These are phyloP conservation scores for Xestobium rufovillosum DNA, from an alignment of 2,888 invertebrate genomes.

Conservation along the genomic window DNA sequence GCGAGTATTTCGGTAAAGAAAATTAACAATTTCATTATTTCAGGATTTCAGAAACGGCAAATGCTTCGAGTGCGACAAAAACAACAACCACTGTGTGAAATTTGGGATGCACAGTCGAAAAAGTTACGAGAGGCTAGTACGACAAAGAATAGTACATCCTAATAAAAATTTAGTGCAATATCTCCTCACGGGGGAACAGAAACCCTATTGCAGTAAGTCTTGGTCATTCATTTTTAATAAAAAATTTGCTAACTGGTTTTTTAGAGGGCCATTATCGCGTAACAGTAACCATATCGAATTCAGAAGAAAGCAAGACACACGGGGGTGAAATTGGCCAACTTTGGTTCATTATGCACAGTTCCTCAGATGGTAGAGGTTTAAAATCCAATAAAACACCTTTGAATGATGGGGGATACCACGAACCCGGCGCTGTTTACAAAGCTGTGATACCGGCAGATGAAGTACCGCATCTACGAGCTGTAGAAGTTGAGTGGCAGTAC, in stretches of 20 bases:
- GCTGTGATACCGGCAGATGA: conserved; percentile 61
- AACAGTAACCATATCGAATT: conserved; percentile 64
- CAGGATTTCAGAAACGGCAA: conserved; percentile 61
- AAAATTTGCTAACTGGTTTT: too few relatives aligned
- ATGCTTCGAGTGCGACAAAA: conserved; percentile 61
- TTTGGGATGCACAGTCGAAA: conserved; percentile 58
- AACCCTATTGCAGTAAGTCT: conserved; percentile 72
- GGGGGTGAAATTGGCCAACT: conserved; percentile 75
- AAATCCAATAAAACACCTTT: conserved; percentile 33
- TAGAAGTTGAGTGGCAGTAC: conserved; percentile 72
- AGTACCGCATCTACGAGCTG: conserved; percentile 58
- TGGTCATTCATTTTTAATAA: conserved; percentile 21
- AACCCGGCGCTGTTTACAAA: conserved; percentile 63
- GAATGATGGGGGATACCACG: conserved; percentile 48
- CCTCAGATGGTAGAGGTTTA: conserved; percentile 43
- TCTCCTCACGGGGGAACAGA: conserved; percentile 60
- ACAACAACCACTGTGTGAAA: conserved; percentile 59
- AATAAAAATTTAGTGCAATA: conserved; percentile 56
- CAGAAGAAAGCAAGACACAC: conserved; percentile 60
- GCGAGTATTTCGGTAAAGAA: not conserved
- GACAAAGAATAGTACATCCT: conserved; percentile 43
- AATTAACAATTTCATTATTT: conserved; percentile 26
- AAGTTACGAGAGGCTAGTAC: conserved; percentile 47
- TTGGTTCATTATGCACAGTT: conserved; percentile 57
- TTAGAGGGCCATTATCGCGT: conserved; percentile 74